phyloP scores from a whole-genome alignment of 2,888 invertebrate genomes.

The Cephus pygmeus region DNA sequence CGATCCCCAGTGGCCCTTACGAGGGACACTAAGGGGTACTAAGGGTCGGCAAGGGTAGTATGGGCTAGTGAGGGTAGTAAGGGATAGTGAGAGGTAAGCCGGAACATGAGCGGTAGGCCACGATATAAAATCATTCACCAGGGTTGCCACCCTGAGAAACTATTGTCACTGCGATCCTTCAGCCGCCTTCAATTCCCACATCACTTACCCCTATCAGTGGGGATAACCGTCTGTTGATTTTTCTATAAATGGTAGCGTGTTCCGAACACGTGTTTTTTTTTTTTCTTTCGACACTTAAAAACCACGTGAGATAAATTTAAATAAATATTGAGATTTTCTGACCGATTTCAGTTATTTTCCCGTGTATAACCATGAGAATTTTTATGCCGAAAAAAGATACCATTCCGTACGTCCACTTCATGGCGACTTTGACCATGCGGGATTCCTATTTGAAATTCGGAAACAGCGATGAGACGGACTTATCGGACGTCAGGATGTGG shows the following conservation, averaged over 20 bases:
- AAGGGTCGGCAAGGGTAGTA: conserved; percentile 19
- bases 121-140: conserved; percentile 39
- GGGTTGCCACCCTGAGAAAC: conserved; percentile 4
- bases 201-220: background rate
- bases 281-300: background rate
- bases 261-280: background rate
- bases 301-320: background rate
- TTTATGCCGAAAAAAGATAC: background rate
- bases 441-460: conserved; percentile 48
- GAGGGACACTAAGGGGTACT: conserved; percentile 39
- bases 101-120: conserved; percentile 29
- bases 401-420: background rate
- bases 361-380: background rate
- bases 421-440: background rate
- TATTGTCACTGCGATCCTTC: conserved; percentile 5
- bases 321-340: background rate
- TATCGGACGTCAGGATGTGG: conserved; percentile 37
- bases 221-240: background rate
- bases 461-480: conserved; percentile 37
- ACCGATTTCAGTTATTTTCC: background rate
- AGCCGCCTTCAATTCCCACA: background rate
- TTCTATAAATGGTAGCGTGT: background rate
- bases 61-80: conserved; percentile 29
- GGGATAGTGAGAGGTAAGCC: conserved; percentile 30
- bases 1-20: conserved; percentile 44